Conservation (phyloP, 2,797 vertebrate genomes). For the Fistularia commersonii region DNA sequence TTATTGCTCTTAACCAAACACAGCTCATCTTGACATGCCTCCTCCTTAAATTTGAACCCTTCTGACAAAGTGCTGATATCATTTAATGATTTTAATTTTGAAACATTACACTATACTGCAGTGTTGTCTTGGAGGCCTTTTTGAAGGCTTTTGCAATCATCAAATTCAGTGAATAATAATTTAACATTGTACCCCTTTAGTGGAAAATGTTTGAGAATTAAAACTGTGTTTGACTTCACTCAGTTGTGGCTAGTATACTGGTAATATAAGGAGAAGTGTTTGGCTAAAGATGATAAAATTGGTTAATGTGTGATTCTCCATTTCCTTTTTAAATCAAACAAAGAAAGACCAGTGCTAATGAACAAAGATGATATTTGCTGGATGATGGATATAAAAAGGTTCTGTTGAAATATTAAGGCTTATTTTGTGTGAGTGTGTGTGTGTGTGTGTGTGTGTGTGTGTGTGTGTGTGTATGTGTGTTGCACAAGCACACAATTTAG, state of each 20-base stretch:
- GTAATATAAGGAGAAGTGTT: constrained; percentile 25
- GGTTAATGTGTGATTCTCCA: too few species aligned
- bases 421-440: constrained; percentile 11
- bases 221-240: constrained; percentile 28
- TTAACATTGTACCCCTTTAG: not conserved
- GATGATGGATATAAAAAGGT: constrained; percentile 23
- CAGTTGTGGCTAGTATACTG: constrained; percentile 45
- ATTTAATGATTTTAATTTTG: too few species aligned
- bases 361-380: constrained; percentile 4
- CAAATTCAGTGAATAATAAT: not conserved
- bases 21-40: not conserved
- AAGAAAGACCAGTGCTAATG: constrained; percentile 18
- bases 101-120: too few species aligned
- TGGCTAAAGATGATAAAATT: constrained; percentile 26
- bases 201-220: constrained; percentile 2
- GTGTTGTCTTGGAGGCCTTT: too few species aligned
- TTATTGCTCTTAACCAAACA: not conserved
- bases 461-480: constrained; percentile 30
- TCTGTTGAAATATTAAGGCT: constrained; percentile 22
- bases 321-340: too few species aligned
- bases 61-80: not conserved
- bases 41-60: not conserved
- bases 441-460: constrained; percentile 6
- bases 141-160: not conserved
- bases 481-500: constrained; percentile 65